Percentiles rank a stretch among this genome's conserved stretches.
These are phyloP conservation scores for Ophion ventricosus DNA, from an alignment of 2,888 invertebrate genomes.

Conservation along the genomic window DNA sequence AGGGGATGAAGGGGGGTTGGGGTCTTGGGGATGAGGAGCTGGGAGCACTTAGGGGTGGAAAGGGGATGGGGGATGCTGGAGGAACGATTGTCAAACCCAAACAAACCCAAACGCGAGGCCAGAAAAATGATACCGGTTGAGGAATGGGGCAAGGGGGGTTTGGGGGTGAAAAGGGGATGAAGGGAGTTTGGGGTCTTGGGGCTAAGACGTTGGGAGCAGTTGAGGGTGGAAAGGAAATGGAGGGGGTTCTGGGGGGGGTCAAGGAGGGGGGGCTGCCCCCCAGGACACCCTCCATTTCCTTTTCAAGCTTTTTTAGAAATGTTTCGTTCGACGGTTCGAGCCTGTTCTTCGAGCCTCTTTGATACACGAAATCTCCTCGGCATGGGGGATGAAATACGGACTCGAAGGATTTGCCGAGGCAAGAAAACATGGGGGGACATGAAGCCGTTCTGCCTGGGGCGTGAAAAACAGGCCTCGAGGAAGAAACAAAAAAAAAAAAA, in stretches of 20 bases:
- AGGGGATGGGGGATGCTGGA: too few species aligned
- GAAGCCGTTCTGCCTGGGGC: neutral
- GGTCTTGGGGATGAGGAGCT: too few species aligned
- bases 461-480: neutral
- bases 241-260: neutral
- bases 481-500: too few species aligned
- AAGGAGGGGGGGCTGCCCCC: too few species aligned
- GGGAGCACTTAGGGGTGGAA: too few species aligned
- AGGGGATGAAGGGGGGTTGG: neutral
- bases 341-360: neutral
- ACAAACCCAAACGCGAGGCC: too few species aligned
- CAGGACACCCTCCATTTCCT: too few species aligned
- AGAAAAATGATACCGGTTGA: too few species aligned
- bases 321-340: neutral
- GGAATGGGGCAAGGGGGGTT: too few species aligned
- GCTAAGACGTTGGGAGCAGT: neutral
- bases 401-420: neutral
- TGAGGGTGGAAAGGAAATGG: neutral
- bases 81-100: too few species aligned
- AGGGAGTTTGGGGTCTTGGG: neutral
- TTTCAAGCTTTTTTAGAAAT: neutral
- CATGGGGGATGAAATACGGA: neutral
- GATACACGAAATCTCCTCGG: neutral
- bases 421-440: neutral
- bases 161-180: conserved; percentile 2